Evolutionary conservation across 2,113 vertebrate species (phyloP), one percentile per base, ranked within the genome.

Genomic region (Ornithorhynchus anatinus): DNA sequence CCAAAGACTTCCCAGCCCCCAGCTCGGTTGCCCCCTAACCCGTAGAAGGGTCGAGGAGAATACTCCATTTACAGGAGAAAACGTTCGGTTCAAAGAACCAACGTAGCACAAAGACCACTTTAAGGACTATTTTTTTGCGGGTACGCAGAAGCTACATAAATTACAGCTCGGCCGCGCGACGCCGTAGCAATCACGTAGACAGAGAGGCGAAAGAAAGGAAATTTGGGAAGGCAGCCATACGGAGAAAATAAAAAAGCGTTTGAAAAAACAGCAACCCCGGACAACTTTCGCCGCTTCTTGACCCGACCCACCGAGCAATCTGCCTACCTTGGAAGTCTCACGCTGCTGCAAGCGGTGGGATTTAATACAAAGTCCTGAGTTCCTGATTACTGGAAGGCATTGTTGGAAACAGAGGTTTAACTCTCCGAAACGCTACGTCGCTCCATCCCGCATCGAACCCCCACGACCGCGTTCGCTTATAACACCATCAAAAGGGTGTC

Each of bases 41-140:
- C 78, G 52, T 75, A 31, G 53, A 70, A 70, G 45, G 33, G 59
- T 47, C 54, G 72, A 82, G 31, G 23, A 37, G 77, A 72, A 22
- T 38, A 42, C 44, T 57, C 35, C 16, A 47, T 45, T 52, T 10
- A 53, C 38, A 62, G 33, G 63, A 78, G 53, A 42, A 81, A 44
- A 66, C 60, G 48, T 75, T 50, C 5, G 85, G 48, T 62, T 86
- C 69, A 83, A 84, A 79, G n/a, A n/a, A n/a, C n/a, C n/a, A n/a
- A n/a, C n/a, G n/a, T n/a, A n/a, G n/a, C n/a, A n/a, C n/a, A n/a
- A n/a, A n/a, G n/a, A n/a, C n/a, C n/a, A n/a, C n/a, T n/a, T n/a
- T n/a, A n/a, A n/a, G n/a, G n/a, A n/a, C n/a, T n/a, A n/a, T n/a
- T n/a, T n/a, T n/a, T 70, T 72, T n/a, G n/a, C 77, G 73, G 72